Evolutionary conservation across 1,140 invertebrate genomes (phyloP).

Genomic region (Drosophila ohnishii): DNA sequence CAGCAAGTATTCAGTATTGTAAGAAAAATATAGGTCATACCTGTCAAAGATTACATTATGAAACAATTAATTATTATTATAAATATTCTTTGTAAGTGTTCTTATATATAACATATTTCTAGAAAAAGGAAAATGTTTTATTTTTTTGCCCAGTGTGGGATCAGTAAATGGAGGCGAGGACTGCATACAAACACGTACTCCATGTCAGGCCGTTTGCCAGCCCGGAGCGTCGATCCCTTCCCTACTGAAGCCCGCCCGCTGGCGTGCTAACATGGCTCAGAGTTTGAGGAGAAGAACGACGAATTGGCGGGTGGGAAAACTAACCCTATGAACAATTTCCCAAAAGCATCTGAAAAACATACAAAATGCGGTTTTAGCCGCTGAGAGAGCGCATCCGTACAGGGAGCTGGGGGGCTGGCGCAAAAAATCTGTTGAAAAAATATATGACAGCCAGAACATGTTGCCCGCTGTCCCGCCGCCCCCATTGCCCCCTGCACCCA

Average conservation of each 20-base stretch:
- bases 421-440: constrained; percentile 73
- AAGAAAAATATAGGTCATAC: too few relatives aligned
- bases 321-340: constrained; percentile 77
- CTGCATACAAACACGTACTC: constrained; percentile 69
- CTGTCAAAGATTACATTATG: too few relatives aligned
- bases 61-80: too few relatives aligned
- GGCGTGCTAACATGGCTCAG: constrained; percentile 37
- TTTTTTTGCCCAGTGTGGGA: constrained; percentile 16
- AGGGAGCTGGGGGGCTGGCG: constrained; percentile 7
- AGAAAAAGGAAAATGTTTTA: too few relatives aligned
- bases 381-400: constrained; percentile 57
- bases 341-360: constrained; percentile 75
- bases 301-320: constrained; percentile 42
- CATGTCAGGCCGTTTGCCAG: constrained; percentile 63
- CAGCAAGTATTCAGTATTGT: background rate
- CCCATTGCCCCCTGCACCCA: background rate
- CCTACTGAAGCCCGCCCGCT: constrained; percentile 4
- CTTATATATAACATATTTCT: too few relatives aligned
- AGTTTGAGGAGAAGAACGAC: constrained; percentile 13
- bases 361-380: constrained; percentile 76
- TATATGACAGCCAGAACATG: constrained; percentile 74
- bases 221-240: constrained; percentile 17
- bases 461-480: constrained; percentile 3
- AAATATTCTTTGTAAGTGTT: too few relatives aligned
- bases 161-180: constrained; percentile 36